Evolutionary conservation across 2,797 vertebrate species (phyloP), one percentile per base, ranked within the genome.

Genomic region (Eremophila alpestris): DNA sequence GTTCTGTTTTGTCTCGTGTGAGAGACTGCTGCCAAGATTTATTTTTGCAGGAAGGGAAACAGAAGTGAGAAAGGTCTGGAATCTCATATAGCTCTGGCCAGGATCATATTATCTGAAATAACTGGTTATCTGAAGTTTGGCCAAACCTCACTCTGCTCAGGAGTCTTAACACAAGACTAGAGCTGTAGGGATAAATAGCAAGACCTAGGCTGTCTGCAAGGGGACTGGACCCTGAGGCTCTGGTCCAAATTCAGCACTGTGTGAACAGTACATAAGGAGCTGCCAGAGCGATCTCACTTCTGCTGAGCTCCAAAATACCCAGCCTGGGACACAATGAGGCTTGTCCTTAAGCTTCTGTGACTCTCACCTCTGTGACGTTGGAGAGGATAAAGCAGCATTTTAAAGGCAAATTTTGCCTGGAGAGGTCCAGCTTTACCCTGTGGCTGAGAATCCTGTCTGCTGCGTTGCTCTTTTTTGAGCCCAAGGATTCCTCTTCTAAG

Each of bases 301-400:
- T 80, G 29, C 26, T 60, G 43, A 84, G 32, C 48, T 58, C n/a
- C 45, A 40, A 34, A 69, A 56, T 17, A 43, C 26, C 22, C 52
- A 48, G 8, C 27, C 13, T 1, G 5, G 34, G 41, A 43, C 32
- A 8, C n/a, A 15, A 73, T 29, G 29, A 51, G 14, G 11, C 56
- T 59, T 26, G 11, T 45, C 34, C 62, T 49, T 67, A 14, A n/a
- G 38, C 69, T 75, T 41, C 41, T 11, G 29, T 2, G 5, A 8
- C n/a, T 87, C 76, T 65, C 11, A 1, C 7, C 30, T 85, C 43
- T 0, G 0, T 46, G n/a, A 15, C 1, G 0, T 2, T 30, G 14
- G 22, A 74, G 36, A 41, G 21, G 10, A 55, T 77, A 58, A 80
- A 51, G n/a, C 1, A 2, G 12, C 18, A 5, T 34, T 34, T 83